These are phyloP conservation scores for Oreochromis aureus DNA, from an alignment of 2,113 vertebrate species.

Conservation along the genomic window DNA sequence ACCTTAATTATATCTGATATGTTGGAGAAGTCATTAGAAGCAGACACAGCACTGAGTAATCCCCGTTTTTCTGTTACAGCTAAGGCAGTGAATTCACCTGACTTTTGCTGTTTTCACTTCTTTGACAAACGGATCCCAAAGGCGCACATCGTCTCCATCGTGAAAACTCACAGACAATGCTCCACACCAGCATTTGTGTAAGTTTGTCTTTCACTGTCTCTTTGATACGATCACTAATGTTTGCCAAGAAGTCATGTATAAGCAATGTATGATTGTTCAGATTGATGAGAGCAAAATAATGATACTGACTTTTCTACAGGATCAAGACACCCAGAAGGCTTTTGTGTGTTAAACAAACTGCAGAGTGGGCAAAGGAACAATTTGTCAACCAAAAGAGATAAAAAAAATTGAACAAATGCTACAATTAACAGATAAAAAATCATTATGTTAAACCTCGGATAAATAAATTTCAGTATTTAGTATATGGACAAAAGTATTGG, in stretches of 20 bases:
- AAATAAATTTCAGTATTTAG: background rate
- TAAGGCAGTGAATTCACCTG: no score
- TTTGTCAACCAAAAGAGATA: background rate
- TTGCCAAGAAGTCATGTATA: no score
- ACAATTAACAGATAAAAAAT: no score
- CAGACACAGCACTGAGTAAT: background rate
- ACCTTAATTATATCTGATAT: background rate
- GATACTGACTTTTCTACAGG: background rate
- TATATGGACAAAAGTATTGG: background rate
- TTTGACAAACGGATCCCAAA: background rate
- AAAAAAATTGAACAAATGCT: no score
- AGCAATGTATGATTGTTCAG: background rate
- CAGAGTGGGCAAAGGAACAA: background rate
- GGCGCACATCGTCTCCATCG: background rate
- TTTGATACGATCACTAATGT: rapidly evolving
- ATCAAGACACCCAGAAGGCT: background rate
- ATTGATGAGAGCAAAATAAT: background rate
- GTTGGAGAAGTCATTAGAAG: background rate
- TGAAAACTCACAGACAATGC: background rate
- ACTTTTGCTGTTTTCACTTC: background rate
- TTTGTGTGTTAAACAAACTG: background rate
- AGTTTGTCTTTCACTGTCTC: background rate
- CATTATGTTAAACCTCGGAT: background rate
- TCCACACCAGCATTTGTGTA: background rate
- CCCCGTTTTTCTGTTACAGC: background rate